These are phyloP conservation scores for Graptemys geographica DNA, from an alignment of 2,797 vertebrate genomes.

Conservation along the genomic window DNA sequence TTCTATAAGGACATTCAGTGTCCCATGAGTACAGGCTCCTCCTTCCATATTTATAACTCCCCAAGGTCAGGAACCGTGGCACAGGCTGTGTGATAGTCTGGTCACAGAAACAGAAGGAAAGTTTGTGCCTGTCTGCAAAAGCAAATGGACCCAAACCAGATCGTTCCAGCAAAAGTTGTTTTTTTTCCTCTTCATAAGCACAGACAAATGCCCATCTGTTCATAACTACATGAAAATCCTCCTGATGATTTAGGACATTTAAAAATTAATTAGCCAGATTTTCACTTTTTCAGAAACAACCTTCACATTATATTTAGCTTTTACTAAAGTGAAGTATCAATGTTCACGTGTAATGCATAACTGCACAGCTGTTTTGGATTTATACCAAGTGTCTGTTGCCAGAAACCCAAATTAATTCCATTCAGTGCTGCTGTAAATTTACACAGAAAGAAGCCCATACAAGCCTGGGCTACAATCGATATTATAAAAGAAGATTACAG, in stretches of 20 bases:
- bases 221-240: background rate
- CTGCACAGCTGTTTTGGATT: background rate
- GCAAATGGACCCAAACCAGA: background rate
- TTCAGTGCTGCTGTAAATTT: background rate
- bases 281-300: background rate
- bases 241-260: background rate
- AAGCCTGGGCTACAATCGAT: background rate
- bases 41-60: background rate
- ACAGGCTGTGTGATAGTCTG: background rate
- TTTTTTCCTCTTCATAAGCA: background rate
- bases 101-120: background rate
- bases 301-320: background rate
- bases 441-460: background rate
- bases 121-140: background rate
- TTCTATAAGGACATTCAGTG: background rate
- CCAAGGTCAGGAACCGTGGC: background rate
- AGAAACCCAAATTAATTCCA: background rate
- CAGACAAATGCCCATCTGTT: background rate
- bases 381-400: background rate
- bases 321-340: background rate
- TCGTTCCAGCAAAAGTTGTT: background rate
- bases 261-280: background rate
- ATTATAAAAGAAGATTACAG: background rate
- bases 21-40: too few relatives aligned
- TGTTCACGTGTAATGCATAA: background rate